phyloP scores from a whole-genome alignment of 1,140 invertebrate genomes.

The Potamilus streckersoni region DNA sequence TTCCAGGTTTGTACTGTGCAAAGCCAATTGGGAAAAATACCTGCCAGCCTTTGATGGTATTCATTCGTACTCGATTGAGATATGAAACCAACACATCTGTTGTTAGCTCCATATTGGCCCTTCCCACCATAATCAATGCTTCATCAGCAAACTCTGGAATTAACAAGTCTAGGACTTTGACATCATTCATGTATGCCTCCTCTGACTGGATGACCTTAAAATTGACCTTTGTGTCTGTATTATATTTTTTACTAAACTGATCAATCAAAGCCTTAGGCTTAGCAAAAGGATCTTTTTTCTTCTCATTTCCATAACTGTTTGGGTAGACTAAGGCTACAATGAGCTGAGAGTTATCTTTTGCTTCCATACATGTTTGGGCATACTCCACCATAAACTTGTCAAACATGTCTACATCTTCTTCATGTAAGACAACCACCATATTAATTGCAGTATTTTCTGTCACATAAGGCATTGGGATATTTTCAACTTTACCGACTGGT shows the following conservation, averaged over 20 bases:
- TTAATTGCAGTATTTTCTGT: slow-evolving; percentile 87
- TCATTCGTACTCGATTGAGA: slow-evolving; percentile 75
- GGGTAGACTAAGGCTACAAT: slow-evolving; percentile 72
- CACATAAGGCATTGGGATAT: slow-evolving; percentile 89
- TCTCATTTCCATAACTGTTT: slow-evolving; percentile 6
- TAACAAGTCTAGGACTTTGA: slow-evolving; percentile 79
- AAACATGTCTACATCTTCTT: slow-evolving; percentile 69
- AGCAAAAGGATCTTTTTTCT: slow-evolving; percentile 34
- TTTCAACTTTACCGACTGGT: slow-evolving; percentile 84
- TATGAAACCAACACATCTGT: slow-evolving; percentile 74
- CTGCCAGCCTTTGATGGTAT: slow-evolving; percentile 69
- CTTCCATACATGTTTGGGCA: slow-evolving; percentile 78
- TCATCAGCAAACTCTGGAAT: slow-evolving; percentile 74
- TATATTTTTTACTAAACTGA: slow-evolving; percentile 76
- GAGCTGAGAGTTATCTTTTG: slow-evolving; percentile 81
- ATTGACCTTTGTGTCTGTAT: slow-evolving; percentile 77
- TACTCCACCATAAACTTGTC: slow-evolving; percentile 79
- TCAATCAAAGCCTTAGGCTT: slow-evolving; percentile 69
- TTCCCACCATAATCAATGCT: slow-evolving; percentile 57
- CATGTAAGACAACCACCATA: slow-evolving; percentile 78
- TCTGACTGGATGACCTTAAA: slow-evolving; percentile 74
- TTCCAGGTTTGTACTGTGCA: slow-evolving; percentile 64
- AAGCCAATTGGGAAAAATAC: slow-evolving; percentile 68
- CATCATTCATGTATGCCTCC: slow-evolving; percentile 65
- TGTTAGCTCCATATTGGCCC: slow-evolving; percentile 74